Conservation (phyloP, 1,140 invertebrate species). For the Microplitis mediator region DNA sequence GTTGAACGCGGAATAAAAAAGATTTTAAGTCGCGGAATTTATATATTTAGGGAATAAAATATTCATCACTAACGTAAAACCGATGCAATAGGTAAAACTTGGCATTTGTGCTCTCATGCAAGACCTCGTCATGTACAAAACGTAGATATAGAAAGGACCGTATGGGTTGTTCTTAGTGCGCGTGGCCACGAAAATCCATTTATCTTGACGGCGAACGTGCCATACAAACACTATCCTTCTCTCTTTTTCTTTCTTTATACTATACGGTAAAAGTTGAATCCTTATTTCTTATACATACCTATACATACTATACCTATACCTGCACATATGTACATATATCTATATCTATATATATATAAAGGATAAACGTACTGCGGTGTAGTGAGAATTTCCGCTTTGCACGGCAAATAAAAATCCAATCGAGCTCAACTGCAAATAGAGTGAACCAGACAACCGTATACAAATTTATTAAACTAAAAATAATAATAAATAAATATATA, state of each 20-base stretch:
- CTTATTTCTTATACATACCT: not conserved
- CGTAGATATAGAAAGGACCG: not conserved
- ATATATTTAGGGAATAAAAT: not conserved
- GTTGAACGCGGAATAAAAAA: no score
- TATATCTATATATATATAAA: no score
- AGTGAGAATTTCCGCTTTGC: not conserved
- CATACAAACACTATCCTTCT: no score
- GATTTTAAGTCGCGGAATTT: no score
- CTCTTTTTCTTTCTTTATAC: no score
- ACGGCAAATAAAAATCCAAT: slow-evolving; percentile 9
- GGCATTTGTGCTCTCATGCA: not conserved
- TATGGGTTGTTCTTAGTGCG: slow-evolving; percentile 1
- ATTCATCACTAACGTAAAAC: not conserved
- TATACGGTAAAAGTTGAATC: not conserved
- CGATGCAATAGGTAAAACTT: not conserved
- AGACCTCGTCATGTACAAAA: slow-evolving; percentile 11
- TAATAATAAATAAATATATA: not conserved
- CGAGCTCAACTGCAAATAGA: not conserved
- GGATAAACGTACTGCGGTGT: not conserved
- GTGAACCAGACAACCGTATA: not conserved
- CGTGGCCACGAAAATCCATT: slow-evolving; percentile 26
- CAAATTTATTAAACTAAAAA: not conserved
- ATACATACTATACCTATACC: no score
- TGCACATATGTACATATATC: not conserved
- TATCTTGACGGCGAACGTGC: slow-evolving; percentile 21